phyloP scores from a whole-genome alignment of 2,797 vertebrate species.

The Tolypeutes matacus region DNA sequence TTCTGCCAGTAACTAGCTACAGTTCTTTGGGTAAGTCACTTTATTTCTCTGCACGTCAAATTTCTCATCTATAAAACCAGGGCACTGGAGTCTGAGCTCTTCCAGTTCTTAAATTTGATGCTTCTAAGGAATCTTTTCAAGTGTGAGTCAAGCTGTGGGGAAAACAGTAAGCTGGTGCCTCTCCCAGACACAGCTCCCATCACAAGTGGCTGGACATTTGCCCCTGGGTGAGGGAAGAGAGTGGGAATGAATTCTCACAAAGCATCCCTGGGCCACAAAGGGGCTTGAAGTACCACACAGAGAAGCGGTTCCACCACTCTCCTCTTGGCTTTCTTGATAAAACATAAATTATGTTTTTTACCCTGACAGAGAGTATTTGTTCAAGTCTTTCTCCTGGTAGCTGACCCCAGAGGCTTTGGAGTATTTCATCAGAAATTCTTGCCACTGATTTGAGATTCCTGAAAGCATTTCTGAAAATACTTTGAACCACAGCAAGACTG shows the following conservation, averaged over 20 bases:
- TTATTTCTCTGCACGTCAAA: not conserved
- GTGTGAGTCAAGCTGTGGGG: too few species aligned
- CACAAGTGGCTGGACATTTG: not conserved
- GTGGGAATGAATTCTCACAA: not conserved
- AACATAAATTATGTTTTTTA: not conserved
- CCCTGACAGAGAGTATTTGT: not conserved
- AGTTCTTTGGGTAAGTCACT: not conserved
- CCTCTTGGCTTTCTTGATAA: not conserved
- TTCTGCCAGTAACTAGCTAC: accelerated
- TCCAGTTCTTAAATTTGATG: not conserved
- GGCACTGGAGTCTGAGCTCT: not conserved
- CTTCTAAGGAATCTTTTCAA: not conserved
- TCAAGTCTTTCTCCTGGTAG: slow-evolving; percentile 4
- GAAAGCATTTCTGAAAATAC: slow-evolving; percentile 39
- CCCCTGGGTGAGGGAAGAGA: accelerated
- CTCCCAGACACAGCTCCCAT: not conserved
- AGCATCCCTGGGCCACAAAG: not conserved
- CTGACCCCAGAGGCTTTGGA: not conserved
- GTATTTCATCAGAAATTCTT: slow-evolving; percentile 26
- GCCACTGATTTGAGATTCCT: not conserved
- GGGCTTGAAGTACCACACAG: accelerated
- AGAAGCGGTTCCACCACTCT: not conserved
- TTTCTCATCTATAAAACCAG: not conserved
- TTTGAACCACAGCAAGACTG: not conserved
- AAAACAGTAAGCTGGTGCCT: not conserved